Percentiles rank a stretch among this genome's conserved stretches.
phyloP scores from a whole-genome alignment of 2,888 invertebrate species.

The Myopa tessellatipennis region DNA sequence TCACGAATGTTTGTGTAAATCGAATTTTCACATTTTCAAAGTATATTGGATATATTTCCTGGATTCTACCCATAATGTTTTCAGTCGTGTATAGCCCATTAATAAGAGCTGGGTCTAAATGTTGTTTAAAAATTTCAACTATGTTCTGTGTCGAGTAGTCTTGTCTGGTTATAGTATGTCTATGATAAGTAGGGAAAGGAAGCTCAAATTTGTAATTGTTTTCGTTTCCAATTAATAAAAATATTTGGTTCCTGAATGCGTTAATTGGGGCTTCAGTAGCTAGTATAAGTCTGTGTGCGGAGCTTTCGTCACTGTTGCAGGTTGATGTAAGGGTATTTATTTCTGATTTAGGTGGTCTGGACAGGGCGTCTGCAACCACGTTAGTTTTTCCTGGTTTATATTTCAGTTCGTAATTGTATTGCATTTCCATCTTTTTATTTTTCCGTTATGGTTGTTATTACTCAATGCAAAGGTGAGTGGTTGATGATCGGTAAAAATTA shows the following conservation, averaged over 20 bases:
- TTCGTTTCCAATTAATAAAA: too few species aligned
- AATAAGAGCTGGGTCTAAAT: too few species aligned
- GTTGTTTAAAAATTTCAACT: too few species aligned
- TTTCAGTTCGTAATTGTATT: background rate
- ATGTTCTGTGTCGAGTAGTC: too few species aligned
- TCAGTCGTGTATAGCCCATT: slow-evolving; percentile 43
- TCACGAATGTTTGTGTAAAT: slow-evolving; percentile 31
- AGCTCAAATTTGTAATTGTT: too few species aligned
- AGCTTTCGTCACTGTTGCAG: slow-evolving; percentile 1
- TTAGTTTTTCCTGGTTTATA: slow-evolving; percentile 15
- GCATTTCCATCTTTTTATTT: too few species aligned
- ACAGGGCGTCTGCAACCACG: slow-evolving; percentile 31
- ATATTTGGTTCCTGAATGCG: slow-evolving; percentile 27
- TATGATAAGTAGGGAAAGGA: too few species aligned
- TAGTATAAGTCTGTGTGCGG: slow-evolving; percentile 24
- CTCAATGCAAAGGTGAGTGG: too few species aligned
- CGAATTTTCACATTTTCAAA: slow-evolving; percentile 38
- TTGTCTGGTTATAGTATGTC: too few species aligned
- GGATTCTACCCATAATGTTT: slow-evolving; percentile 28
- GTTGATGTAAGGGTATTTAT: background rate
- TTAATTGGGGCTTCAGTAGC: slow-evolving; percentile 44
- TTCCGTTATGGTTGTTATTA: too few species aligned
- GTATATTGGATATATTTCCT: slow-evolving; percentile 28
- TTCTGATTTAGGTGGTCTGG: slow-evolving; percentile 12
- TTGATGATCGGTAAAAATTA: too few species aligned